Percentiles rank a stretch among this genome's conserved stretches.
Evolutionary conservation across 2,888 invertebrate genomes (phyloP).

Genomic region (Arctia plantaginis): DNA sequence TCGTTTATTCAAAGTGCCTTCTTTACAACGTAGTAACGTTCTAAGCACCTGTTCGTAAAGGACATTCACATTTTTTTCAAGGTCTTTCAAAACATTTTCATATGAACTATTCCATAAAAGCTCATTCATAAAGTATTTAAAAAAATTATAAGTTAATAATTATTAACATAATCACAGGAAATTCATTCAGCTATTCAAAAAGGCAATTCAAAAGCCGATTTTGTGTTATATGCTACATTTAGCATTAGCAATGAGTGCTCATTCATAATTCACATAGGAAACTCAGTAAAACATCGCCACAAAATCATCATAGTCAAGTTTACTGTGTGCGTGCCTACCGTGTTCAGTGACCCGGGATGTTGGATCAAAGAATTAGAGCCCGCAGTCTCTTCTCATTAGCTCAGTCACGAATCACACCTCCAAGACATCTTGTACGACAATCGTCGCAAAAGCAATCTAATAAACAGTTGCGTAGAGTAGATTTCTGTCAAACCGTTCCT

Average conservation of each 20-base stretch:
- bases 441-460: conserved; percentile 29
- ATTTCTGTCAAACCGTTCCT: neutral
- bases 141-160: too few species aligned
- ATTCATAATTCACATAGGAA: neutral
- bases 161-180: too few species aligned
- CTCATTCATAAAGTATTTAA: too few species aligned
- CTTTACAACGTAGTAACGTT: conserved; percentile 1
- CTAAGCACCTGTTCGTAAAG: neutral
- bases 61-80: neutral
- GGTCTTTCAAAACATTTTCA: too few species aligned
- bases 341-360: conserved; percentile 81
- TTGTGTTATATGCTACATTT: neutral
- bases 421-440: conserved; percentile 50
- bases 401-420: conserved; percentile 73
- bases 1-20: conserved; percentile 1
- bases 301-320: conserved; percentile 41
- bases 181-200: too few species aligned
- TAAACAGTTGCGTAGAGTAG: neutral
- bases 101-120: too few species aligned
- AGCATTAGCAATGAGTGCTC: neutral
- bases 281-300: conserved; percentile 40
- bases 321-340: conserved; percentile 44
- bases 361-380: conserved; percentile 79
- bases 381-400: conserved; percentile 73
- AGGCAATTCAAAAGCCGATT: neutral